Base-by-base conservation (phyloP, 2,797 vertebrate genomes). In the Peromyscus nudipes region DNA sequence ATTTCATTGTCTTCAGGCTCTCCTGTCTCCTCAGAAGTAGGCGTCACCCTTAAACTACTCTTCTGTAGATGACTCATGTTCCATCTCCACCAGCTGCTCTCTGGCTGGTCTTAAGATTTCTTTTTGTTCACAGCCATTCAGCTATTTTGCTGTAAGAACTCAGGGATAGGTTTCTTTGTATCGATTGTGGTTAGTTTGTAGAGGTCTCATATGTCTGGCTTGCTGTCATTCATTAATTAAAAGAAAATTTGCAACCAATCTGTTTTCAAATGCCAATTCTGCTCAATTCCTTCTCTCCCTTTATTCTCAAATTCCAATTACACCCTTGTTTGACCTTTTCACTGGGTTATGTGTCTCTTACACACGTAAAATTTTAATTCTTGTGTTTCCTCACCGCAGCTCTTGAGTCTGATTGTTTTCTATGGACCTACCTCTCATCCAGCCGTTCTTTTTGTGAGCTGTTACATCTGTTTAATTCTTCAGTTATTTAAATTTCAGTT, bases 151-250 rank as follows among this genome's bases (percentile, higher is more conserved):
- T 95, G 1, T 64, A 84, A 92, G 34, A 76, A 86, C 21, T 21
- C 52, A 31, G 31, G 43, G 27, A 65, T 83, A 8, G 43, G 77
- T 95, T 77, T 91, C 73, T 91, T 92, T 92, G 25, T 88, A 60
- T 79, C 62, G 64, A 27, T 92, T 76, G 90, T 95, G 31, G 40
- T 52, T 80, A 64, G 10, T 65, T 94, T 86, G 25, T 64, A 60
- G 93, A 92, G 10, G 55, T 92, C 90, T 19, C n/a, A 87, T 92
- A 82, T 79, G 90, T 96, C 85, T 90, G 49, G 4, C 71, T 90
- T 88, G 43, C 92, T 96, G 27, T 31, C 31, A 94, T 57, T 62
- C 31, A 80, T 69, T 34, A 17, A 46, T 91, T 96, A 69, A 92
- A 64, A 79, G 52, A 92, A 94, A 57, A 69, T 46, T 86, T n/a